These are phyloP conservation scores for Eupithecia insigniata DNA, from an alignment of 2,888 invertebrate genomes.

Conservation along the genomic window DNA sequence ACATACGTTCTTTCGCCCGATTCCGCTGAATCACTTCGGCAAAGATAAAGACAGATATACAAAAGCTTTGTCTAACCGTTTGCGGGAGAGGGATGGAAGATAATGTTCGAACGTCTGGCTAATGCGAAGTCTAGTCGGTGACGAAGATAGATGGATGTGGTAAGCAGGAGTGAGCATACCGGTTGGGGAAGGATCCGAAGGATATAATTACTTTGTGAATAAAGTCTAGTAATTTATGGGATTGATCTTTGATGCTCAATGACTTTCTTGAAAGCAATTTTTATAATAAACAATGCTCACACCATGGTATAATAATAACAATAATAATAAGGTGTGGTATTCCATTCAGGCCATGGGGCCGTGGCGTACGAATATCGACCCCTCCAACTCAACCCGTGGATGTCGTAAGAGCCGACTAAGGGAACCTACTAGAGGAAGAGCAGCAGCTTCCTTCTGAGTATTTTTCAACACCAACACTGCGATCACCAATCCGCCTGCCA, in stretches of 20 bases:
- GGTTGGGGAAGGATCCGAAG: neutral
- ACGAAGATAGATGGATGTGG: constrained; percentile 79
- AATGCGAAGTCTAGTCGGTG: constrained; percentile 74
- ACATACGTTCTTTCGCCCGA: constrained; percentile 60
- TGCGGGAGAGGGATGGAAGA: constrained; percentile 59
- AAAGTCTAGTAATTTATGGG: constrained; percentile 1
- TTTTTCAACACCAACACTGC: no score
- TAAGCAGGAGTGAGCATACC: constrained; percentile 52
- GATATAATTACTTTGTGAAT: neutral
- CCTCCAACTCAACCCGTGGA: no score
- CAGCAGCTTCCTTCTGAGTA: no score
- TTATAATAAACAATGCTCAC: no score
- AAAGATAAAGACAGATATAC: constrained; percentile 62
- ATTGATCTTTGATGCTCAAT: neutral
- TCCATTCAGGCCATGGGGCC: no score
- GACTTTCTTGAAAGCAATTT: neutral
- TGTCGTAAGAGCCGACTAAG: no score
- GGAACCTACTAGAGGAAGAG: no score
- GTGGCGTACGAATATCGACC: no score
- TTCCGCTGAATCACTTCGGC: constrained; percentile 75
- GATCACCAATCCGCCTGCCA: no score
- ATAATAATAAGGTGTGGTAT: no score
- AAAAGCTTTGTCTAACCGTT: constrained; percentile 50
- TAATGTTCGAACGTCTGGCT: constrained; percentile 63
- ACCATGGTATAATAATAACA: no score